A percentile compares a stretch with the other conserved stretches of the same genome.
Evolutionary conservation across 2,113 vertebrate species (phyloP).

Genomic region (Crotalus horridus): DNA sequence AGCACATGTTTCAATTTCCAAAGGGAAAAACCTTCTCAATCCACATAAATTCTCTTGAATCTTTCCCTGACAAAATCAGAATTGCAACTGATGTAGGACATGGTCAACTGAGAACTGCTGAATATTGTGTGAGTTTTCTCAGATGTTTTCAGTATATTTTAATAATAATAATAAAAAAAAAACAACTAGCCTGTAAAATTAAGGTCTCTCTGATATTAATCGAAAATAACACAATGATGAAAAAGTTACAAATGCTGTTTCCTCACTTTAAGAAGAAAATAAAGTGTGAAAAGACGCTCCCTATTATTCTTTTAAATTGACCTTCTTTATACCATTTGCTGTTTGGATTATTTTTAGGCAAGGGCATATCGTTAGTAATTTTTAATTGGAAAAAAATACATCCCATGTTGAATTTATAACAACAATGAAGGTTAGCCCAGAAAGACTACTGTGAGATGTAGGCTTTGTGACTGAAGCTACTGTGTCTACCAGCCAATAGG

Average conservation of each 20-base stretch:
- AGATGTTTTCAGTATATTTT: not conserved
- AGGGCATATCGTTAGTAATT: not conserved
- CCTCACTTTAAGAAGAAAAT: not conserved
- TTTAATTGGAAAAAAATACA: not conserved
- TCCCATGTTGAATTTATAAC: not conserved
- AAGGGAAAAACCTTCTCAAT: not conserved
- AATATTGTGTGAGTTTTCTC: not conserved
- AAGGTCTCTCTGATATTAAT: not conserved
- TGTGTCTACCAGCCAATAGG: not conserved
- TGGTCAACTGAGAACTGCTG: not conserved
- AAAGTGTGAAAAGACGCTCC: not conserved
- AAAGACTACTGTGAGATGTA: no score
- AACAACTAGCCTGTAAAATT: not conserved
- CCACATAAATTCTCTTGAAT: not conserved
- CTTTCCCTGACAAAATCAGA: not conserved
- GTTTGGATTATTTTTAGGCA: not conserved
- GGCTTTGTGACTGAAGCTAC: not conserved
- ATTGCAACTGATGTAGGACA: not conserved
- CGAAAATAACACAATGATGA: not conserved
- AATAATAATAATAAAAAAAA: not conserved
- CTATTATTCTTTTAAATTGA: not conserved
- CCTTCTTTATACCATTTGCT: not conserved
- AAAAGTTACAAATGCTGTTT: not conserved
- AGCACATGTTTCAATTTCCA: not conserved
- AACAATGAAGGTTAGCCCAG: not conserved